These are phyloP conservation scores for Brachionus angularis DNA, from an alignment of 1,140 invertebrate species.

Conservation along the genomic window DNA sequence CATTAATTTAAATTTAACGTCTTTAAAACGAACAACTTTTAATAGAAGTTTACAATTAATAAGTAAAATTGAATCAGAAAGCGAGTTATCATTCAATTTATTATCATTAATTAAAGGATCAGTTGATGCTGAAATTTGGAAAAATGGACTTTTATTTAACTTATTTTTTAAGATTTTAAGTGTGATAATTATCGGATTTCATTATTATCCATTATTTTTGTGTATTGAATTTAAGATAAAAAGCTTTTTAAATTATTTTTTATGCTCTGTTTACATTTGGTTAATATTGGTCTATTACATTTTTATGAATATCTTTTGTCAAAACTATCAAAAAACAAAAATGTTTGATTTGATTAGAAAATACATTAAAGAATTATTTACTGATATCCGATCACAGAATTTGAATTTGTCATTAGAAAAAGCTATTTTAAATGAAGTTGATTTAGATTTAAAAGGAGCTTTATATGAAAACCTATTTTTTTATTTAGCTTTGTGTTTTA, in stretches of 20 bases:
- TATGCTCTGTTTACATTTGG: neutral
- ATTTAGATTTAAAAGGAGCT: neutral
- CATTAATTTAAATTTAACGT: neutral
- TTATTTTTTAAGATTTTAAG: neutral
- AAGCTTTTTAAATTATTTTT: neutral
- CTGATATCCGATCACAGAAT: no score
- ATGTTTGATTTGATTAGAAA: neutral
- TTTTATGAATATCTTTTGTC: neutral
- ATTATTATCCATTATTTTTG: slow-evolving; percentile 27
- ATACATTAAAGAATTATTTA: neutral
- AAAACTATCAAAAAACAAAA: neutral
- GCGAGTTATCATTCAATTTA: neutral
- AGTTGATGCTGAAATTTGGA: neutral
- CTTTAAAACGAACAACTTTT: neutral
- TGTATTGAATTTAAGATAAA: slow-evolving; percentile 5
- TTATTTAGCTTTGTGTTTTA: neutral
- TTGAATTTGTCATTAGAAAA: no score
- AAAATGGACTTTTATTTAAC: neutral
- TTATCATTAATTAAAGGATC: neutral
- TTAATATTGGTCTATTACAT: neutral
- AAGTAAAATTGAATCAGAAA: neutral
- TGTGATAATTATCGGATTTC: slow-evolving; percentile 23
- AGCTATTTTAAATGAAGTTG: neutral
- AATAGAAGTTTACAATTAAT: no score
- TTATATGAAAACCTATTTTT: neutral